Conservation (phyloP, 1,140 invertebrate species). For the Cydia fagiglandana region DNA sequence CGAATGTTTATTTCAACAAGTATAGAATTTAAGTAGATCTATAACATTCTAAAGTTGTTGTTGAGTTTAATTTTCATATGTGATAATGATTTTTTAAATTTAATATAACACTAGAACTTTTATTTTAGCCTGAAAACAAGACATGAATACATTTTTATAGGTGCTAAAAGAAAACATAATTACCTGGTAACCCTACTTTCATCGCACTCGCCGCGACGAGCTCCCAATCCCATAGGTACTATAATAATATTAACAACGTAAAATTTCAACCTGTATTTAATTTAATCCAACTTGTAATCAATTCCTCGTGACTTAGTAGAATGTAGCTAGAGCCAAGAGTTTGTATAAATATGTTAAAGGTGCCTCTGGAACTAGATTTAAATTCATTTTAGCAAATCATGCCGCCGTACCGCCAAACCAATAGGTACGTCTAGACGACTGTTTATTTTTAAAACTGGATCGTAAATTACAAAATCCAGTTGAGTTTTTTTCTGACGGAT, state of each 20-base stretch:
- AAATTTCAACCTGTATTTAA: not conserved
- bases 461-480: not conserved
- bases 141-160: too few relatives aligned
- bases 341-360: not conserved
- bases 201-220: too few relatives aligned
- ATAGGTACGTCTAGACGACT: not conserved
- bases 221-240: too few relatives aligned
- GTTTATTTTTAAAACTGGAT: slow-evolving; percentile 17
- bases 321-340: not conserved
- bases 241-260: not conserved
- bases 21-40: too few relatives aligned
- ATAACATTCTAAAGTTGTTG: too few relatives aligned
- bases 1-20: too few relatives aligned
- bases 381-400: slow-evolving; percentile 6
- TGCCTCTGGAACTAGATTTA: not conserved
- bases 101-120: too few relatives aligned
- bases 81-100: too few relatives aligned
- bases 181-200: too few relatives aligned
- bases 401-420: not conserved
- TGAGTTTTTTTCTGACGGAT: not conserved
- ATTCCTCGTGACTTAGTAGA: not conserved
- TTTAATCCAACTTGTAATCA: not conserved
- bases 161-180: too few relatives aligned
- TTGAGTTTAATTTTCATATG: too few relatives aligned
- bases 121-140: too few relatives aligned